Evolutionary conservation across 2,113 vertebrate genomes (phyloP).

Genomic region (Cryptoleucopteryx plumbea): DNA sequence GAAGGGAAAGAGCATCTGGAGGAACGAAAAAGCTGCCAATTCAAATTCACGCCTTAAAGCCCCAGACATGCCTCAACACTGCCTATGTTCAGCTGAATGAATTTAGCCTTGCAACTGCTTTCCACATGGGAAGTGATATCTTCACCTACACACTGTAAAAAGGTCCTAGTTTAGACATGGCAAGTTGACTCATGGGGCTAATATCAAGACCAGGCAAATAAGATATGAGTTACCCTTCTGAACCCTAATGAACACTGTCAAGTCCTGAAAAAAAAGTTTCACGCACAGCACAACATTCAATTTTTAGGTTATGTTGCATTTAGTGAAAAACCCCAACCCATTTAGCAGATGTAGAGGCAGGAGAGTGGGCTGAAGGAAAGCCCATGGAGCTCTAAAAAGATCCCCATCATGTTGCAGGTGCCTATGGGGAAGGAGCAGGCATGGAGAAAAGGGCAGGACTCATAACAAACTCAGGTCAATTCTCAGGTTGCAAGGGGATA

Average conservation of each 20-base stretch:
- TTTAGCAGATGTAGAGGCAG: background rate
- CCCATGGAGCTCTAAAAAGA: background rate
- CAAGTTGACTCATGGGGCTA: background rate
- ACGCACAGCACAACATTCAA: accelerated
- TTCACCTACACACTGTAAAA: background rate
- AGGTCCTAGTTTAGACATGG: background rate
- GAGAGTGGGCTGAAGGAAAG: background rate
- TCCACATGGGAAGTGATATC: background rate
- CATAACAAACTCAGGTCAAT: background rate
- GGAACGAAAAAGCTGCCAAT: background rate
- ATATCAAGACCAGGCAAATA: background rate
- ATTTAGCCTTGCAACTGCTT: background rate
- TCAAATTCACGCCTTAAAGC: background rate
- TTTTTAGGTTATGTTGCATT: background rate
- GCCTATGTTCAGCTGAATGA: background rate
- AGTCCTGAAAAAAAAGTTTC: background rate
- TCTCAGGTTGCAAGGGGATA: background rate
- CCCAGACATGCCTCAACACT: background rate
- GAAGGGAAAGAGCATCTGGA: background rate
- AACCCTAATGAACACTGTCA: background rate
- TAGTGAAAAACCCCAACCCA: background rate
- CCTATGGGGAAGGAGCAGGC: background rate
- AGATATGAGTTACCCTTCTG: background rate
- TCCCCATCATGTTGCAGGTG: background rate
- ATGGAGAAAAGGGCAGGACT: background rate